Base-by-base conservation (phyloP, 2,888 invertebrate species). In the Schrankia costaestrigalis region DNA sequence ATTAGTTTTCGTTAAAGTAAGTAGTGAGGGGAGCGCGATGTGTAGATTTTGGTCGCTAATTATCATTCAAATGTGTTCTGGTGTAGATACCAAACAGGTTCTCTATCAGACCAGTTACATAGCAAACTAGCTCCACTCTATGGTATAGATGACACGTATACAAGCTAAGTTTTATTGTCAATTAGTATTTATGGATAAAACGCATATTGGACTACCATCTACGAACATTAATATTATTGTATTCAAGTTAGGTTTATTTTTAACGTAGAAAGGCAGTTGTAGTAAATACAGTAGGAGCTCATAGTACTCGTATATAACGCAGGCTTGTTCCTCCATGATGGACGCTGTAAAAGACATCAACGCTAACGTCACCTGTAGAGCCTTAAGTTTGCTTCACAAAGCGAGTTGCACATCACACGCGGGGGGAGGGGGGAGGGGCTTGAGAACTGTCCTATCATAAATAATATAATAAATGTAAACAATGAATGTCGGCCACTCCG, bases 261-360 rank as follows among this genome's bases (percentile, higher is more conserved):
- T n/a, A n/a, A n/a, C n/a, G n/a, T n/a, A n/a, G n/a, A n/a, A n/a
- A n/a, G n/a, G n/a, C n/a, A n/a, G n/a, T n/a, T n/a, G n/a, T n/a
- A n/a, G n/a, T n/a, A n/a, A n/a, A n/a, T n/a, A n/a, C n/a, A n/a
- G n/a, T n/a, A n/a, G n/a, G n/a, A n/a, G n/a, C n/a, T n/a, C n/a
- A n/a, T n/a, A n/a, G n/a, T n/a, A n/a, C n/a, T n/a, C n/a, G n/a
- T n/a, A n/a, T n/a, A n/a, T n/a, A n/a, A n/a, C n/a, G n/a, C n/a
- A n/a, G n/a, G n/a, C n/a, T n/a, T n/a, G n/a, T n/a, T 7, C 17
- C 15, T 12, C 23, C 6, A 13, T 26, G 11, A 15, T 15, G 11
- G 11, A 15, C 43, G 57, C 45, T 57, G 55, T 39, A 53, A 61
- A 61, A 66, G 62, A 66, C 63, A 60, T 66, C 61, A 61, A 66